Evolutionary conservation across 2,113 vertebrate genomes (phyloP), one percentile per base, ranked within the genome.

Genomic region (Salvelinus alpinus): DNA sequence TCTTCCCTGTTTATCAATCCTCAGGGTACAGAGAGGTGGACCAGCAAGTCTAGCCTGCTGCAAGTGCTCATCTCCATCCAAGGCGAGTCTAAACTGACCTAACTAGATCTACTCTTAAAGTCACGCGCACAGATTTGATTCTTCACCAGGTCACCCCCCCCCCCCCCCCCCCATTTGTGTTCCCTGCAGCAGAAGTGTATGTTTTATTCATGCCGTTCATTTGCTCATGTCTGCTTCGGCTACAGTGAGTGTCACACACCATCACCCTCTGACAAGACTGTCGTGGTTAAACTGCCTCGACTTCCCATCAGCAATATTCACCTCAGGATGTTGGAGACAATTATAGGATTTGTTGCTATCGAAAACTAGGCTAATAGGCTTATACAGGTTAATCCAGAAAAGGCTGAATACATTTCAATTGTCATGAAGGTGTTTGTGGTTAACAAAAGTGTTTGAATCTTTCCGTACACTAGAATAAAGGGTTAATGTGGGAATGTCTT

Each of bases 21-120:
- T 71, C 90, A 99, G 98, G 98, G 98, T 8, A 99, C 95, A 2
- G 98, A 99, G 92, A 94, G 97, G 80, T 99, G 98, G 98, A 99
- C 98, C n/a, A 99, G 97, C 92, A 99, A 99, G 88, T 99, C 98
- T 75, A 99, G 98, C 84, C 95, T 99, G 62, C 95, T 99, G 44
- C 98, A 99, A 88, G 98, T 99, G 62, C 97, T 99, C 82, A 99
- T 99, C 92, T 99, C 98, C 51, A 99, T 99, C 82, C 98, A 99
- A 97, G 98, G 98, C 97, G 80, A 78, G 80, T 72, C 34, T 9
- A 5, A 47, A 27, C 31, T 22, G 29, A 14, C 29, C 65, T 31
- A 5, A 12, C 4, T 38, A 3, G 5, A 1, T 2, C 11, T 27
- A 12, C 8, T 44, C 64, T 25, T 11, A 12, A 65, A 76, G 34